Percentiles rank a stretch among this genome's conserved stretches.
These are phyloP conservation scores for Drosophila prolongata DNA, from an alignment of 2,888 invertebrate species.

Conservation along the genomic window DNA sequence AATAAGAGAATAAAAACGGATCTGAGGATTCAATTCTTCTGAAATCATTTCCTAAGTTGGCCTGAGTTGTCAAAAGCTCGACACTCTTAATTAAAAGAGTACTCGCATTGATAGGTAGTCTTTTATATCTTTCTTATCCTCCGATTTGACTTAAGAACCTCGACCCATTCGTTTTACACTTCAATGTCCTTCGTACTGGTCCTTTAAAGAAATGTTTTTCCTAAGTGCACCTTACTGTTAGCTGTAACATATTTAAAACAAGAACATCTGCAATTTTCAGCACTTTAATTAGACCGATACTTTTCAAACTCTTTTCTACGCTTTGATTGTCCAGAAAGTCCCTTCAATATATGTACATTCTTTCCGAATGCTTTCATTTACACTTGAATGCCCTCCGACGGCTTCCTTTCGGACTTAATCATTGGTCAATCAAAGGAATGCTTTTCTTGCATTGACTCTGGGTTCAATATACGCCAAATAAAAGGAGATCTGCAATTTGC, in stretches of 20 bases:
- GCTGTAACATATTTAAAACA: background rate
- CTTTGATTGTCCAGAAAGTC: slow-evolving; percentile 5
- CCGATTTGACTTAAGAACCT: too few species aligned
- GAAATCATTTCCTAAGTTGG: too few species aligned
- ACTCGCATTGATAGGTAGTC: background rate
- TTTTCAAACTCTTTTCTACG: background rate
- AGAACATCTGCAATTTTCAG: background rate
- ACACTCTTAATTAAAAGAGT: background rate
- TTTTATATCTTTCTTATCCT: background rate
- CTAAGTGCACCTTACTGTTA: too few species aligned
- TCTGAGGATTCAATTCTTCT: background rate
- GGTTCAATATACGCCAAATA: slow-evolving; percentile 61
- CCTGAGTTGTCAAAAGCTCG: background rate
- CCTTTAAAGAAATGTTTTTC: too few species aligned
- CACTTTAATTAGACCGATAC: background rate
- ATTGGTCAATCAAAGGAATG: slow-evolving; percentile 23
- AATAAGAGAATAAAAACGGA: slow-evolving; percentile 9
- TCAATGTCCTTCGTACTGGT: too few species aligned
- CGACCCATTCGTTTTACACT: too few species aligned
- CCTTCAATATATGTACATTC: slow-evolving; percentile 4
- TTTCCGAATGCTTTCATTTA: slow-evolving; percentile 15
- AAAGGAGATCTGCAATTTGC: slow-evolving; percentile 54
- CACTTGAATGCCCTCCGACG: slow-evolving; percentile 11
- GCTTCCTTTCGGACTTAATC: slow-evolving; percentile 15
- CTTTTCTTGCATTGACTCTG: slow-evolving; percentile 7